Evolutionary conservation across 1,140 invertebrate species (phyloP), one percentile per base, ranked within the genome.

Genomic region (Caenorhabditis briggsae): DNA sequence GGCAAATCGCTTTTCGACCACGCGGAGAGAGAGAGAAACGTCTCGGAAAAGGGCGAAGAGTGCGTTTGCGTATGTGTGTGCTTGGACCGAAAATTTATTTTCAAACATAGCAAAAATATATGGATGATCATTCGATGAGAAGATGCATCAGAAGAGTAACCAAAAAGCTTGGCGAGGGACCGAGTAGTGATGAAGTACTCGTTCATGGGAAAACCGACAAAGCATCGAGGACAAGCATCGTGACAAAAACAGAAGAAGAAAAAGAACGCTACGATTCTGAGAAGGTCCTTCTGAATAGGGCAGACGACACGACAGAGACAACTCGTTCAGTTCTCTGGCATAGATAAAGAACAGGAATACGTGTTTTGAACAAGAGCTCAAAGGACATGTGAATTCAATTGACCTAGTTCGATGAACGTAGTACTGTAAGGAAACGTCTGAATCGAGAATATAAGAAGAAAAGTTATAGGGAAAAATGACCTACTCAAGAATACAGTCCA

Each of bases 61-160:
- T 78, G 70, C 70, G 70, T 78, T 78, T 78, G 70, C 70, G 70
- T 78, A 78, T 78, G 70, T 78, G 70, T 78, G 70, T 78, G 70
- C 46, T 43, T 43, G 20, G 20, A 11, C 64, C 16, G 33, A 33
- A 1, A 33, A 33, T 33, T 33, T 33, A 6, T 78, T 78, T 78
- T 78, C 70, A 78, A 78, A 78, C 46, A 65, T 65, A 65, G 46
- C 2, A 23, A 53, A 50, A 33, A 33, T 50, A 78, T 78, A 78
- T 70, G 46, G 70, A 78, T 48, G 14, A 50, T 50, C 25, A 20
- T 43, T 46, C 9, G 25, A 78, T 70, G 20, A 46, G 18, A n/a
- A 50, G 41, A 50, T n/a, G 65, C 65, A 25, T 25, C 12, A 70
- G 41, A 46, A 48, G 23, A 64, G 64, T n/a, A 46, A 7, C 20